Conservation (phyloP, 2,888 invertebrate species). For the Eurois occulta region DNA sequence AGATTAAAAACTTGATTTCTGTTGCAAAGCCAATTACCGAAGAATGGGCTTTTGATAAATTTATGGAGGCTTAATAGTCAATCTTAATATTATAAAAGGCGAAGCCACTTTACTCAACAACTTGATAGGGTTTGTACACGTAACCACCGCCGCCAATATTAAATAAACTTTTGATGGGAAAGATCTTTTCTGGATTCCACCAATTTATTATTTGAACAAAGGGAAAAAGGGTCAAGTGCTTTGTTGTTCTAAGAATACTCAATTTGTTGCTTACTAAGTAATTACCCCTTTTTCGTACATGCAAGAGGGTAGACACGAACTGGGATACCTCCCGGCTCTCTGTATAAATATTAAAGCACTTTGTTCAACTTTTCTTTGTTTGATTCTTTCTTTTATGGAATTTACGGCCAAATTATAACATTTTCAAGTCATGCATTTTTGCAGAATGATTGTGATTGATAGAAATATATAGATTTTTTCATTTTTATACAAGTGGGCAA, state of each 20-base stretch:
- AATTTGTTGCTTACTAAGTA: constrained; percentile 50
- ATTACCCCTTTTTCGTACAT: constrained; percentile 45
- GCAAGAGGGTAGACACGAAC: constrained; percentile 15
- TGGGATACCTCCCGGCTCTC: constrained; percentile 19
- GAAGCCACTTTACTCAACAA: constrained; percentile 63
- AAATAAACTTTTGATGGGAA: constrained; percentile 34
- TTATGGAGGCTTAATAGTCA: constrained; percentile 70
- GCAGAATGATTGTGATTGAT: background rate
- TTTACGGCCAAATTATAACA: constrained; percentile 23
- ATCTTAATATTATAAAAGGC: constrained; percentile 73
- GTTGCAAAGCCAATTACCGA: constrained; percentile 74
- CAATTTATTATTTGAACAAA: constrained; percentile 37
- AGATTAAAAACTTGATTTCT: constrained; percentile 74
- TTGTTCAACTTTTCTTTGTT: constrained; percentile 49
- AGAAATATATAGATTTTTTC: background rate
- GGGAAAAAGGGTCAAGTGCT: constrained; percentile 29
- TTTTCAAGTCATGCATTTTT: constrained; percentile 5
- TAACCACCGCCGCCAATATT: constrained; percentile 24
- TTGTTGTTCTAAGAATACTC: constrained; percentile 41
- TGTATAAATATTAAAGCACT: constrained; percentile 48
- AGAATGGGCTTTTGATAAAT: constrained; percentile 59
- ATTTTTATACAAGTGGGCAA: background rate
- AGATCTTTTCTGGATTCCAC: constrained; percentile 29
- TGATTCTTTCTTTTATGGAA: constrained; percentile 35
- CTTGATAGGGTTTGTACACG: constrained; percentile 43